A percentile compares a stretch with the other conserved stretches of the same genome.
phyloP scores from a whole-genome alignment of 2,113 vertebrate genomes.

The Balaeniceps rex region DNA sequence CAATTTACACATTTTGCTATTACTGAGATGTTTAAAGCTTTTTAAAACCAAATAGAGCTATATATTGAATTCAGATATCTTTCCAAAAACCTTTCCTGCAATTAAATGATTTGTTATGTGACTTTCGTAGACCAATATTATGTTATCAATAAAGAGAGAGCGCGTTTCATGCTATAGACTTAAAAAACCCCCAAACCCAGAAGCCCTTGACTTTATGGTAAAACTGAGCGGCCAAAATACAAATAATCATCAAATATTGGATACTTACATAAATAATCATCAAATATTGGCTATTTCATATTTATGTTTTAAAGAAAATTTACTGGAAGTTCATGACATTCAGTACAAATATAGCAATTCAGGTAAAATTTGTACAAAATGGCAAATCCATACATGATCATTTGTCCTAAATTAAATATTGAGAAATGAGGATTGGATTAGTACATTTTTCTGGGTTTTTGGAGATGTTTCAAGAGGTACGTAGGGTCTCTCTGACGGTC shows the following conservation, averaged over 20 bases:
- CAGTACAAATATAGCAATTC: background rate
- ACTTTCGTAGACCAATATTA: background rate
- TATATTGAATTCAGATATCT: background rate
- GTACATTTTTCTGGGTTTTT: background rate
- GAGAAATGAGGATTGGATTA: background rate
- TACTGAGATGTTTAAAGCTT: background rate
- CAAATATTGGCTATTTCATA: background rate
- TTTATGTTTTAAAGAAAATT: background rate
- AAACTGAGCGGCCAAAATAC: background rate
- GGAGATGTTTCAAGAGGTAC: background rate
- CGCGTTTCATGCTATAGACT: background rate
- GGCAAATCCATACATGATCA: background rate
- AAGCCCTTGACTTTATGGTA: background rate
- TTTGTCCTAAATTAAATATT: background rate
- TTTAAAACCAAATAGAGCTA: background rate
- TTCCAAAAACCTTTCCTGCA: background rate
- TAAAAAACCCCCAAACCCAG: background rate
- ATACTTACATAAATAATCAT: background rate
- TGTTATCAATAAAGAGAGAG: background rate
- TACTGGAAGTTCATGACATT: background rate
- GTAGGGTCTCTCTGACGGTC: background rate
- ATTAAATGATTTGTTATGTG: background rate
- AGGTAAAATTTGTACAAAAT: background rate
- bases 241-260: background rate
- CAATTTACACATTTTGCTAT: background rate